Percentiles rank a stretch among this genome's conserved stretches.
Conservation (phyloP, 2,888 invertebrate genomes). For the Epicampocera succincta region DNA sequence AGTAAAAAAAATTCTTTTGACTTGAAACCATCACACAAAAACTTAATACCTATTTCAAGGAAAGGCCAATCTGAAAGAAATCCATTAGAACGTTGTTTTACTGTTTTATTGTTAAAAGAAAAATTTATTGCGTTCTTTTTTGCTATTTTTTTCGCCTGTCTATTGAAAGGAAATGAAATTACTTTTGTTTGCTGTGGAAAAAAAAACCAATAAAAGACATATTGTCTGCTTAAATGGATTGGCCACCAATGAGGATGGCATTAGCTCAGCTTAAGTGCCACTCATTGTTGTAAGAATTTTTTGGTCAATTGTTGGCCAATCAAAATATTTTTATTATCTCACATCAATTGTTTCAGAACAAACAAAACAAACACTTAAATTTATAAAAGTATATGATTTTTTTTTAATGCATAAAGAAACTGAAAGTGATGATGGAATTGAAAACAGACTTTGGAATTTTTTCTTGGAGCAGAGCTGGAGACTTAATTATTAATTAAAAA, state of each 20-base stretch:
- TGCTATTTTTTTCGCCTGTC: constrained; percentile 28
- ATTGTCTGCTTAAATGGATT: constrained; percentile 22
- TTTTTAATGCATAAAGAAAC: neutral
- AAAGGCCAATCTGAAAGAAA: neutral
- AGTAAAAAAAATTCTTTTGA: too few relatives aligned
- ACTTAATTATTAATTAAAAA: too few relatives aligned
- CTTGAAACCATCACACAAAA: too few relatives aligned
- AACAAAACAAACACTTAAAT: constrained; percentile 14
- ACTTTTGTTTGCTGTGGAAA: constrained; percentile 1
- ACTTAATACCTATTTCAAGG: too few relatives aligned
- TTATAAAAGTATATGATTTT: neutral
- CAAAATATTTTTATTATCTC: constrained; percentile 61
- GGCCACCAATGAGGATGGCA: constrained; percentile 38
- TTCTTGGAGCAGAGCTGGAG: too few relatives aligned
- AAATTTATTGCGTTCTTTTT: constrained; percentile 22
- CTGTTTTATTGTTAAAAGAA: constrained; percentile 10
- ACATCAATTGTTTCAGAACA: constrained; percentile 51
- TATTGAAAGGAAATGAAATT: constrained; percentile 13
- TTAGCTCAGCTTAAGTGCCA: constrained; percentile 57
- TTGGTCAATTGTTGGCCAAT: constrained; percentile 64
- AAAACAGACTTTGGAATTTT: too few relatives aligned
- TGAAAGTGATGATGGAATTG: too few relatives aligned
- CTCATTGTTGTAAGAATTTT: constrained; percentile 24
- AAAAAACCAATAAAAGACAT: constrained; percentile 13
- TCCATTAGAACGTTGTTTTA: constrained; percentile 26